Evolutionary conservation across 2,113 vertebrate species (phyloP), one percentile per base, ranked within the genome.

Genomic region (Mesembrinibis cayennensis): DNA sequence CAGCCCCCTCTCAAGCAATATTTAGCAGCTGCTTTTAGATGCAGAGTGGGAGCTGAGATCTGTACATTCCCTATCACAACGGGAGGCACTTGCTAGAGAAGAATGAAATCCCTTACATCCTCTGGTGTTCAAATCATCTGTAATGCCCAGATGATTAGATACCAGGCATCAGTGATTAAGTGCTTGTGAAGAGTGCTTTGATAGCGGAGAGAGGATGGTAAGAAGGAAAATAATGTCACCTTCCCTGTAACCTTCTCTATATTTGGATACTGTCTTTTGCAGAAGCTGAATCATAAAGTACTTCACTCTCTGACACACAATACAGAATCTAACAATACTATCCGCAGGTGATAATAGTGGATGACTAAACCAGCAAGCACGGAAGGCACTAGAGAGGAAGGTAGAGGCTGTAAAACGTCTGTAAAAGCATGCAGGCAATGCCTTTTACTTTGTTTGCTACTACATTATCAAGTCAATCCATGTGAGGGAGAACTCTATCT

Each of bases 201-300:
- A 79, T 10, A 84, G 81, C 30, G 20, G 55, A 80, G 83, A 83
- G 44, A 71, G 52, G 21, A 71, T 36, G 16, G 17, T 53, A 89
- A 53, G 65, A 91, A 78, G 42, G 50, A 87, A 92, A 91, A 71
- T 45, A 77, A 81, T 56, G 36, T 87, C 73, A 91, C 38, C 61
- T 93, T 89, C 61, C 61, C 81, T 38, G 38, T 76, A 93, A 87
- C 52, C 38, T 90, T 85, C 58, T 93, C 83, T 91, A 30, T 91
- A 89, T 96, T 95, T 96, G 93, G 87, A 36, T 25, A 62, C 36
- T 38, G 42, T 50, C 44, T 87, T 91, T 84, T 82, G 70, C 65
- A 91, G 76, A 74, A 94, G 81, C 55, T 93, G 89, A 89, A 81
- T 89, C 91, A 92, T 77, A 38, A 87, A 92, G 42, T 58, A 56